Base-by-base conservation (phyloP, 2,113 vertebrate species). In the Xiphophorus couchianus region DNA sequence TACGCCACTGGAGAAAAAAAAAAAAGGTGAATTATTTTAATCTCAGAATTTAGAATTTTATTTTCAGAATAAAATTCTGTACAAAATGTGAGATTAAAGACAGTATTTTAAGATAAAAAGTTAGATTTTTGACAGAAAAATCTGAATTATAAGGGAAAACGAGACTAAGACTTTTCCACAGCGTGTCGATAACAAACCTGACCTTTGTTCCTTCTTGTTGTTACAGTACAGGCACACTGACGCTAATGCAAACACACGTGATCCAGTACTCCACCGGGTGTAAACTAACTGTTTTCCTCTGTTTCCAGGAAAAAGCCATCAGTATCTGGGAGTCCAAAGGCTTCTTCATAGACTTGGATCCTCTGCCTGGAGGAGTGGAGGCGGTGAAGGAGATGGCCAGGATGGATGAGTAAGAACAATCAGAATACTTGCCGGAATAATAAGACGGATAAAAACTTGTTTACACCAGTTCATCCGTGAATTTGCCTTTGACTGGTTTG, bases 241-340 rank as follows among this genome's bases (percentile, higher is more conserved):
- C 4, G 2, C 51, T 14, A 7, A 35, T 27, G 11, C 29, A 13
- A 42, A 6, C 14, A 62, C n/a, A 58, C 15, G 14, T 73, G 33
- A 62, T 31, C 62, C 58, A 2, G 17, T 39, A 7, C 7, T 48
- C 44, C 0, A 29, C 63, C 60, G n/a, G 1, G 62, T 44, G 66
- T 42, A 37, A 74, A 13, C 39, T 66, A 29, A 15, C 12, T 73
- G 25, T 65, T 51, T 77, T 29, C 70, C 4, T 30, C 68, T 73
- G 10, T 76, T 61, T 86, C 3, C 81, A 99, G 98, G 96, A 96
- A 67, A 98, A 99, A 91, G 97, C 97, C 73, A 96, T 95, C 66
- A 97, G 97, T 90, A 98, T 99, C 84, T 99, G 97, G 98, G 95
- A 98, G 86, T 96, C 97, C 2, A 95, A 97, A 91, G 93, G 96